Evolutionary conservation across 2,797 vertebrate species (phyloP), one percentile per base, ranked within the genome.

Genomic region (Anguilla anguilla): DNA sequence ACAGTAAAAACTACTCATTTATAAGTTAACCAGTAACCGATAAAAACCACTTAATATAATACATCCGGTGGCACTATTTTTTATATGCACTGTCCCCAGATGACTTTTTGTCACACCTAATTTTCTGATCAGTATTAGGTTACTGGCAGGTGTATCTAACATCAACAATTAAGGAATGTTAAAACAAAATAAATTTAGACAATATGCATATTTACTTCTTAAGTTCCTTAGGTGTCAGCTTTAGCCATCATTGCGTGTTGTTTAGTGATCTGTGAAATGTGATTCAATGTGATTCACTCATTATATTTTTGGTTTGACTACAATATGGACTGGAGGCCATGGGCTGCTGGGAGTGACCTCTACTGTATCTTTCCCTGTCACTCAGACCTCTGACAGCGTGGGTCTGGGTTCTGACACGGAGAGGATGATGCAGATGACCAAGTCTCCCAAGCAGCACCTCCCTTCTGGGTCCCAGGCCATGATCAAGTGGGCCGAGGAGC

Each of bases 371-470:
- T 35, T 28, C 72, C 2, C 89, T 92, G 17, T 2, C 89, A 74
- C 91, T n/a, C 93, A 99, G 98, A 97, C 98, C 25, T 96, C 97
- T 39, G 97, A 99, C 87, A 98, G 97, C 0, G 92, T 98, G 91
- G 96, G 96, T 81, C 94, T 97, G 88, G 97, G 94, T 90, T 95
- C 96, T 88, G 95, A 95, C 87, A 93, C 92, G 0, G 97, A 97
- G 88, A 92, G 93, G n/a, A 95, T 96, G 88, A 97, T 98, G 95
- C 87, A 89, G 5, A 94, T 95, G 83, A 90, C 91, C 2, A 96
- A 93, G 81, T 86, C 49, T 10, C 89, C 94, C 28, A 96, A 93
- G 90, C 91, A 94, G 91, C 86, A 43, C 46, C 89, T 97, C 61
- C 98, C 98, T 4, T 96, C 96, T 0, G 97, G 97, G 0, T 91